Percentiles rank a stretch among this genome's conserved stretches.
phyloP scores from a whole-genome alignment of 2,113 vertebrate species.

The Dromaius novaehollandiae region DNA sequence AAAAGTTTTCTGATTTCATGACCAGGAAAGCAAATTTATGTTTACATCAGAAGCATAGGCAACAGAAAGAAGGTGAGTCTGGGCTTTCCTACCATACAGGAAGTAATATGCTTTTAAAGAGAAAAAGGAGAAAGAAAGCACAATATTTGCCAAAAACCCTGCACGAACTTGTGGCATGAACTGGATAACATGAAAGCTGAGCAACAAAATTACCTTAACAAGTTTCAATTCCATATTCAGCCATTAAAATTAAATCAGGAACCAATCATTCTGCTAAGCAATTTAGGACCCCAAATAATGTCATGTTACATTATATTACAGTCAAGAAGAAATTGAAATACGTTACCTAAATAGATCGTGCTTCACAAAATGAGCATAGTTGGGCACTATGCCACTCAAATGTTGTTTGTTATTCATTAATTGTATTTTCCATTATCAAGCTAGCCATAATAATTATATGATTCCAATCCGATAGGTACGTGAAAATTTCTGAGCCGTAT shows the following conservation, averaged over 20 bases:
- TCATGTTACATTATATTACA: slow-evolving; percentile 55
- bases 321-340: slow-evolving; percentile 61
- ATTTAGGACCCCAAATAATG: slow-evolving; percentile 52
- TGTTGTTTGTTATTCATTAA: neutral
- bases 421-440: neutral
- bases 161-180: neutral
- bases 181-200: slow-evolving; percentile 19
- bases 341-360: slow-evolving; percentile 37
- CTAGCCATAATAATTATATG: neutral
- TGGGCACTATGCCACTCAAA: neutral
- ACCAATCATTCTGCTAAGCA: slow-evolving; percentile 63
- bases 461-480: neutral
- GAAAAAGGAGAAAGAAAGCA: neutral
- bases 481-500: neutral
- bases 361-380: slow-evolving; percentile 43
- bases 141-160: slow-evolving; percentile 2
- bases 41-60: neutral
- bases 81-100: neutral
- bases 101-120: neutral
- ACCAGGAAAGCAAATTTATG: neutral
- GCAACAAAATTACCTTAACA: slow-evolving; percentile 56
- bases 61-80: neutral
- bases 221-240: slow-evolving; percentile 35
- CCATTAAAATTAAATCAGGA: slow-evolving; percentile 56
- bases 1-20: neutral